Evolutionary conservation across 2,113 vertebrate species (phyloP), one percentile per base, ranked within the genome.

Genomic region (Cinclus cinclus): DNA sequence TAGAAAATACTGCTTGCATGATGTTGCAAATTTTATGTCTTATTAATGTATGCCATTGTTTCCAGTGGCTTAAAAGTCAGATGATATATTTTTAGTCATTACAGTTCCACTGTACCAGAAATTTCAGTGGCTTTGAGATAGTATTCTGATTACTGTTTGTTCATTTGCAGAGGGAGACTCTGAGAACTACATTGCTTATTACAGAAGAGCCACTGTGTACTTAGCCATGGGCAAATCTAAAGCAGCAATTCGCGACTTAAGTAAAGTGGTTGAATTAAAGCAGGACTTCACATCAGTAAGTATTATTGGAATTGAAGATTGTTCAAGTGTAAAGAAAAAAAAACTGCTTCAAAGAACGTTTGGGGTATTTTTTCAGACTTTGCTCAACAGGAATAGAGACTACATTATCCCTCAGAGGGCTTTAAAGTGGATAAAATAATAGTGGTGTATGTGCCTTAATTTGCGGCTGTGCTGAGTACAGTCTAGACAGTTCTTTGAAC

Each of bases 161-260:
- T 96, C 64, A 50, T 95, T 98, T 94, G 85, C 96, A 99, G 99
- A 99, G 82, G 99, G 99, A 88, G 99, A 99, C 93, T 98, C 99
- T n/a, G 98, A 99, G 91, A 99, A 99, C 98, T 99, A 99, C 98
- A 97, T 99, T 97, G 98, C 99, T 25, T 99, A 98, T 97, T 99
- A 99, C 97, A 98, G 99, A 97, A 99, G 99, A 98, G 99, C 99
- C 47, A 99, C 99, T 25, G 99, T 99, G 41, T 99, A 98, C 91
- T 98, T 99, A 59, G 99, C 99, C 39, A 99, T 99, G 99, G 99
- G 99, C 65, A 99, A 99, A 96, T 99, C 99, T 19, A 99, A 99
- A 97, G 99, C 99, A 59, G 99, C 99, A 35, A 98, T 99, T 94
- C 99, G 99, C 6, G 99, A 99, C 92, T 96, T 99, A 91, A 99